Base-by-base conservation (phyloP, 2,797 vertebrate species). In the Atherinosoma microstoma region DNA sequence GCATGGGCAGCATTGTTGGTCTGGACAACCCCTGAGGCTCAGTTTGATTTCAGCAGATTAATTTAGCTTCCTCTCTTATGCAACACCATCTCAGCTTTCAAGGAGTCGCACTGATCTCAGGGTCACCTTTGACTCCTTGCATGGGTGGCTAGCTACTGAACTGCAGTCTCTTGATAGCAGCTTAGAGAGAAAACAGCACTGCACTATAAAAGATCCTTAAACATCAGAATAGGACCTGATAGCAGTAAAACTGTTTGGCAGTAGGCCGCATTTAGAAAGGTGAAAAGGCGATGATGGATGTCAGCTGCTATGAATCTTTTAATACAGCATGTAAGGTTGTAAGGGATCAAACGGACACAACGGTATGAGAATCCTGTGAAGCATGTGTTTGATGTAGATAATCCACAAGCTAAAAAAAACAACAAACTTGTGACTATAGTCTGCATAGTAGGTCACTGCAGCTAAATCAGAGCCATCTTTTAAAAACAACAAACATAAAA, bases 21-120 rank as follows among this genome's bases (percentile, higher is more conserved):
- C 84, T 84, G 85, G 71, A 88, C 83, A 79, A 64, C 49, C 88
- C 86, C 86, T 1, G 40, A 82, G 85, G 90, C 85, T 85, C 74
- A 84, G 89, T 93, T 92, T 91, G 90, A 93, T 89, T 93, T 87
- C 78, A 82, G 85, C 78, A 91, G 86, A 92, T 92, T 91, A 60
- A 92, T 92, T 92, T 91, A 89, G 92, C 87, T 84, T 91, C 85
- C 85, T 83, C 82, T 74, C 88, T 94, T 92, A 91, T 36, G 84
- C 83, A 91, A 93, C 70, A 64, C 68, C 80, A 89, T 92, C 90
- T 93, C 84, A 42, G 85, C 87, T 92, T 93, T 90, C 86, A 84
- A 77, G 86, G 75, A 59, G 80, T 67, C 90, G 82, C 78, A 64
- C 82, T 87, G 88, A 85, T 91, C 88, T 87, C 58, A 66, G 65